Percentiles rank a stretch among this genome's conserved stretches.
Evolutionary conservation across 1,140 invertebrate species (phyloP).

Genomic region (Marisa cornuarietis): DNA sequence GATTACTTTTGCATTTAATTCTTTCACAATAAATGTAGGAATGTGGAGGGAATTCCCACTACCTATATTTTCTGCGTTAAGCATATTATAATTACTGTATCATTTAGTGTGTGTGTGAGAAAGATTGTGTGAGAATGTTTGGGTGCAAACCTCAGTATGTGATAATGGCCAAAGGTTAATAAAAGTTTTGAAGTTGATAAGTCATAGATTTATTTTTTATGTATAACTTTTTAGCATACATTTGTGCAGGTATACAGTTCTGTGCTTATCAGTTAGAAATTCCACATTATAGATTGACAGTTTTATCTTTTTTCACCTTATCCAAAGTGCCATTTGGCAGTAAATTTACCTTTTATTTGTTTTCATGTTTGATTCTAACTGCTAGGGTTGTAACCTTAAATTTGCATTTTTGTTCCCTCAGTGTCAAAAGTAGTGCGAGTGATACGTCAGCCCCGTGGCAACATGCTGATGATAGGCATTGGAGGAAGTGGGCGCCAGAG

Average conservation of each 20-base stretch:
- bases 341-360: too few species aligned
- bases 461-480: slow-evolving; percentile 66
- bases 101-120: too few species aligned
- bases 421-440: slow-evolving; percentile 65
- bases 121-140: too few species aligned
- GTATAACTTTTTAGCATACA: neutral
- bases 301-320: neutral
- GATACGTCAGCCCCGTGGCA: slow-evolving; percentile 65
- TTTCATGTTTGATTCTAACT: too few species aligned
- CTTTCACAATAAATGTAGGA: too few species aligned
- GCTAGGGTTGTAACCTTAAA: slow-evolving; percentile 1
- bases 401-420: slow-evolving; percentile 34
- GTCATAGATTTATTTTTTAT: neutral
- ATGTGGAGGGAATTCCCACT: too few species aligned
- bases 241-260: neutral
- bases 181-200: neutral
- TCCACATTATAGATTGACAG: slow-evolving; percentile 37
- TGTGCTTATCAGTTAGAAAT: neutral
- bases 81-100: too few species aligned
- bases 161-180: too few species aligned
- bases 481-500: slow-evolving; percentile 69
- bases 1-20: too few species aligned
- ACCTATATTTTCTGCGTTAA: too few species aligned
- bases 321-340: too few species aligned
- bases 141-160: too few species aligned